Conservation (phyloP, 2,888 invertebrate genomes). For the Platycheirus rosarum region DNA sequence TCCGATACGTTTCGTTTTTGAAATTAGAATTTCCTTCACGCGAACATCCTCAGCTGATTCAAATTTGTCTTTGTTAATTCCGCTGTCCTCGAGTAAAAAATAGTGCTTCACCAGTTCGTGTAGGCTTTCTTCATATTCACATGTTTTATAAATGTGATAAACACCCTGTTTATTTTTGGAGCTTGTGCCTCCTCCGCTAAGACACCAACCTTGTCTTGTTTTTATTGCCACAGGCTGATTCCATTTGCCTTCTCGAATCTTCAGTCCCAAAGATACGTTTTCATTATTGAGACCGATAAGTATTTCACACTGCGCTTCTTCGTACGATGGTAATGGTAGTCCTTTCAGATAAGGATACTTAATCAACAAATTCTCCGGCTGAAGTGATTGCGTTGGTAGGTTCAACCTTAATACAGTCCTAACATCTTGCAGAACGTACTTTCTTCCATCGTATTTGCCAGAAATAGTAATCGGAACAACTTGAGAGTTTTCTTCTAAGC, state of each 20-base stretch:
- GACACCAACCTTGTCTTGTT: neutral
- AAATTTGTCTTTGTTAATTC: neutral
- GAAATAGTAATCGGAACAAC: too few species aligned
- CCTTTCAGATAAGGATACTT: conserved; percentile 6
- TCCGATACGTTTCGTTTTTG: neutral
- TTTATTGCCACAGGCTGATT: neutral
- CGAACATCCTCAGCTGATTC: neutral
- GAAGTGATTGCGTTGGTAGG: neutral
- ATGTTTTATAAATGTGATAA: neutral
- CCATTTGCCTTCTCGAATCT: too few species aligned
- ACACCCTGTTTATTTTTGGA: neutral
- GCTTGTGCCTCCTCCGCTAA: neutral
- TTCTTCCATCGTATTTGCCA: too few species aligned
- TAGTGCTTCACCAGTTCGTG: neutral
- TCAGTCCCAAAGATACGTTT: too few species aligned
- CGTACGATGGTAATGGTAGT: neutral
- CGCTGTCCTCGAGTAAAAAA: neutral
- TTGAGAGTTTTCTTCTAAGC: neutral
- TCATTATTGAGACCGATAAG: conserved; percentile 1
- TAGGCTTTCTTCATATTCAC: neutral
- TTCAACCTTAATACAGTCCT: too few species aligned
- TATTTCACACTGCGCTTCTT: neutral
- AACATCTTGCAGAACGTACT: too few species aligned
- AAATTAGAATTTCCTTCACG: too few species aligned
- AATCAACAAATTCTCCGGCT: neutral